Base-by-base conservation (phyloP, 2,113 vertebrate species). In the Hydropotes inermis region DNA sequence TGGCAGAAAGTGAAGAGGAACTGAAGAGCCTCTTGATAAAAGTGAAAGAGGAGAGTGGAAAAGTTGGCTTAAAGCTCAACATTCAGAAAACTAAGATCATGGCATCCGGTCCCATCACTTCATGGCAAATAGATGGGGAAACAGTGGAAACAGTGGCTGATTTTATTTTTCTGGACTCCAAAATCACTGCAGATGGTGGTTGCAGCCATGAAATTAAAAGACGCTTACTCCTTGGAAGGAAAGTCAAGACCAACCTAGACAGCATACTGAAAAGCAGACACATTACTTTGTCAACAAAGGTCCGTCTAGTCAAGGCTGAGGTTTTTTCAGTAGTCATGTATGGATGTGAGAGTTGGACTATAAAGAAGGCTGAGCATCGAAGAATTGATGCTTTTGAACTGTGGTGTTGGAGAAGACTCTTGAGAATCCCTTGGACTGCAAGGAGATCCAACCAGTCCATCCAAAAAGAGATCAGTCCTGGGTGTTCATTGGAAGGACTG, bases 151-250 rank as follows among this genome's bases (percentile, higher is more conserved):
- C 14, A 4, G 60, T 64, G 3, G 15, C 60, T 1, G 30, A 16
- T 3, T 64, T 64, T 17, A 2, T 33, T 64, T 64, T 33, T 0
- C 0, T 0, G 61, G 33, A 15, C 33, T 64, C 33, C 61, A 19
- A 64, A 64, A 64, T 64, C 30, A 64, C 61, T 64, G 33, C 7
- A 9, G 7, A n/a, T 64, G 61, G 33, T n/a, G 33, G n/a, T 2
- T 33, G 30, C 3, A 33, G 60, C 30, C 15, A 64, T 64, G 30
- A 64, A 33, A 64, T 64, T 64, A 33, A 64, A 61, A 64, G 60
- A 64, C 0, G 0, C 14, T 64, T 64, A 64, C 30, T 64, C 60
- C 30, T 64, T 9, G 61, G 30, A 17, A n/a, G 7, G 4, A 64
- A 64, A n/a, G 7, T 64, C n/a, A 64, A n/a, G 15, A 64, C 33